phyloP scores from a whole-genome alignment of 2,888 invertebrate species.

The Kryphioiulus occultus region DNA sequence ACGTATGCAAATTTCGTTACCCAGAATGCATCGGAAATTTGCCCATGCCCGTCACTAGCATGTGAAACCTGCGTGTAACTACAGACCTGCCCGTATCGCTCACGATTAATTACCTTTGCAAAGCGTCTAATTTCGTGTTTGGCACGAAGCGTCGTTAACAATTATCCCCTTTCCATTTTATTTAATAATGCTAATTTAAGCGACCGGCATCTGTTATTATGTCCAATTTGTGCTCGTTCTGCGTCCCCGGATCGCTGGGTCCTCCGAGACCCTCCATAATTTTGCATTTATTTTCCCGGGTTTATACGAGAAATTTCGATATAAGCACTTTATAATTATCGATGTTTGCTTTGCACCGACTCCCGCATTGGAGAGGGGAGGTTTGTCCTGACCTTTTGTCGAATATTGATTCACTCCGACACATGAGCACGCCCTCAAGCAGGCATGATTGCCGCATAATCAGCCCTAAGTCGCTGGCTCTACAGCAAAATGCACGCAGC shows the following conservation, averaged over 20 bases:
- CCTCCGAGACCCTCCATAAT: constrained; percentile 11
- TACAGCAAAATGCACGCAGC: neutral
- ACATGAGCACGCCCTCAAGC: neutral
- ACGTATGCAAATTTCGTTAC: neutral
- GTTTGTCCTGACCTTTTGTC: neutral
- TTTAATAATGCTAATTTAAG: constrained; percentile 35
- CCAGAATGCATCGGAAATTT: neutral
- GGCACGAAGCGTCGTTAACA: constrained; percentile 16
- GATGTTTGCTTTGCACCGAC: neutral
- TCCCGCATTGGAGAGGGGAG: neutral
- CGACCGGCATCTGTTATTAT: constrained; percentile 31
- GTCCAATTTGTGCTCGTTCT: neutral
- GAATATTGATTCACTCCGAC: neutral
- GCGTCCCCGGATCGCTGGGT: neutral
- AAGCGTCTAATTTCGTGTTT: neutral
- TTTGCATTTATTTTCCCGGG: neutral
- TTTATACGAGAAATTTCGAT: neutral
- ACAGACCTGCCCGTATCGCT: neutral
- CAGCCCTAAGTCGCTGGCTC: neutral
- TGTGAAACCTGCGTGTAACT: neutral
- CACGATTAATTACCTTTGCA: constrained; percentile 11
- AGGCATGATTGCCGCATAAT: neutral
- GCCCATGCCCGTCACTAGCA: too few species aligned
- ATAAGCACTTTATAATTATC: constrained; percentile 25
- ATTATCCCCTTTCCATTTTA: constrained; percentile 30